A percentile compares a stretch with the other conserved stretches of the same genome.
Evolutionary conservation across 2,888 invertebrate genomes (phyloP).

Genomic region (Microplitis deprimator): DNA sequence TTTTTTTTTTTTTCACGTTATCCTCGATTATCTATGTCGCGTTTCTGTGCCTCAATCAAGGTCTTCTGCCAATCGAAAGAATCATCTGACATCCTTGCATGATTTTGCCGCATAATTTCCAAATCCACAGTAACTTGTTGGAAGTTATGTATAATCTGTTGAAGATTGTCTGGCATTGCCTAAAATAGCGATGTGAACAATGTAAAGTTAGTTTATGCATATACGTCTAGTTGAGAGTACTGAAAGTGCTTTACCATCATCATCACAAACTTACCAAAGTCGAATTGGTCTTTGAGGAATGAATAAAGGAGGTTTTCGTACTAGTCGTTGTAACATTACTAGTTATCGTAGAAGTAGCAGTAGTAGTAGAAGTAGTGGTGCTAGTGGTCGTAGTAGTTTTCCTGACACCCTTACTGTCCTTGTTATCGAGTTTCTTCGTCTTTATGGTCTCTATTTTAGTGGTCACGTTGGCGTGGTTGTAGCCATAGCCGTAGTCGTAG

Average conservation of each 20-base stretch:
- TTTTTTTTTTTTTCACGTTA: conserved; percentile 41
- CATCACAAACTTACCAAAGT: conserved; percentile 16
- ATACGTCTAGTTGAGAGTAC: not conserved
- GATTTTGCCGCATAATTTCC: conserved; percentile 72
- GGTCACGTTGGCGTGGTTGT: conserved; percentile 25
- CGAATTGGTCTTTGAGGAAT: conserved; percentile 10
- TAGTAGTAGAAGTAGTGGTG: not conserved
- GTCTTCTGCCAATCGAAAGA: conserved; percentile 76
- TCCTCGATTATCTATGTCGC: conserved; percentile 68
- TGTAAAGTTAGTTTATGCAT: not conserved
- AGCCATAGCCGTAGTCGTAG: conserved; percentile 40
- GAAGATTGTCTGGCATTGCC: conserved; percentile 39
- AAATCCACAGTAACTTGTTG: conserved; percentile 60
- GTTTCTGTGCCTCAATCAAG: conserved; percentile 73
- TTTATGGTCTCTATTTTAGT: not conserved
- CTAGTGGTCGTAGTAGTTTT: not conserved
- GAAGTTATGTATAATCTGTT: conserved; percentile 59
- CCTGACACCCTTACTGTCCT: not conserved
- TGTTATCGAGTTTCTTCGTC: conserved; percentile 22
- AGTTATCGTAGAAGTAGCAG: not conserved
- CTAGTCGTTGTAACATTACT: not conserved
- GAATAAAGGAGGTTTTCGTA: conserved; percentile 13
- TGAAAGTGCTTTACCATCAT: conserved; percentile 27
- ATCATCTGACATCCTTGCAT: conserved; percentile 66
- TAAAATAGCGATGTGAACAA: conserved; percentile 39